Evolutionary conservation across 2,888 invertebrate species (phyloP), one percentile per base, ranked within the genome.

Genomic region (Watsonalla binaria): DNA sequence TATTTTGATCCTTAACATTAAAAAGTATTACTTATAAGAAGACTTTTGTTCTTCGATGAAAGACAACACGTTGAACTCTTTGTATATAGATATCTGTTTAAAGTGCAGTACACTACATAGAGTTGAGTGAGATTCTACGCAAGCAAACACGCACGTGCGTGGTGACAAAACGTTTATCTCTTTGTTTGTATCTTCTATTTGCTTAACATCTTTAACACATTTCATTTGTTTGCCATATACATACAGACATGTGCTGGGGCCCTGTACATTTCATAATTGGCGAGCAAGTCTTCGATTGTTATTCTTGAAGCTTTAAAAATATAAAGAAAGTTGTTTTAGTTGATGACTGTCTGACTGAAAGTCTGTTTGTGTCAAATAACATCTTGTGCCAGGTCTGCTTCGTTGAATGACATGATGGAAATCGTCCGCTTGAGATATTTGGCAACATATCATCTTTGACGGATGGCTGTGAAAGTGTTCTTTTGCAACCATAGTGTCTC

Each of bases 141-240:
- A 70, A 65, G 68, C 74, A 81, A 80, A 78, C 74, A 83, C 74
- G 76, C 84, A 83, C 82, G 82, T 85, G 84, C 75, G 71, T 76
- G 56, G 70, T 73, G 72, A 82, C 76, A 78, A 76, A 77, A 75
- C 70, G 61, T 72, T 82, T 81, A 67, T 68, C 71, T 71, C 78
- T 79, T 78, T 83, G 78, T 84, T 75, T 74, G 68, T 63, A 53
- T 65, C 60, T 66, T 60, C 56, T 74, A 72, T 82, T 79, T 76
- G 64, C 70, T 69, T 74, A 72, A 74, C 74, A 73, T 72, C 67
- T 73, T 74, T 72, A 66, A 53, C 58, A 65, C 37, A 68, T 64
- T 59, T 56, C 60, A 62, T 62, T 62, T 47, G 47, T 63, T 55
- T 58, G 54, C 50, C 59, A 46, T 64, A 63, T 53, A 53, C 58